Conservation (phyloP, 30 jellyfish, hydroid and myxozoan genomes). For the Cassiopea xamachana region DNA sequence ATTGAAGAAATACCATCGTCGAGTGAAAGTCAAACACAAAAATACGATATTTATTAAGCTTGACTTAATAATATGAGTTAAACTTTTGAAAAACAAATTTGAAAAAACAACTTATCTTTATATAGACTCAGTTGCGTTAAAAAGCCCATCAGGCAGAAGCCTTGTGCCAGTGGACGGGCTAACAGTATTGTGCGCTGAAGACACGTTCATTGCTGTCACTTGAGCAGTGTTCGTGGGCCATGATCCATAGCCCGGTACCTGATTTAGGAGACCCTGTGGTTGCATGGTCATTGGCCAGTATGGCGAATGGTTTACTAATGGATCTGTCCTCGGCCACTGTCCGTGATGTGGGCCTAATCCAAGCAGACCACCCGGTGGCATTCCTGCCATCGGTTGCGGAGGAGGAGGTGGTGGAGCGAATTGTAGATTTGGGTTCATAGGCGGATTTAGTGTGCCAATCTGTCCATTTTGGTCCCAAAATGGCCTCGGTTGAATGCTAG, state of each 20-base stretch:
- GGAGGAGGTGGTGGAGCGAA: conserved; percentile 47
- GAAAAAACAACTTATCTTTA: conserved; percentile 50
- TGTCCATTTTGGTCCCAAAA: conserved; percentile 71
- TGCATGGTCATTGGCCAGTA: conserved; percentile 73
- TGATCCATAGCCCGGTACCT: conserved; percentile 63
- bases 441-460: conserved; percentile 50
- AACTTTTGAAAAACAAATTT: conserved; percentile 50
- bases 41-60: conserved; percentile 5
- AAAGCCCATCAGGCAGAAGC: conserved; percentile 81
- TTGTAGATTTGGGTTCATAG: conserved; percentile 43
- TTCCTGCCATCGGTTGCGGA: conserved; percentile 63
- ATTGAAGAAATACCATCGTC: background rate
- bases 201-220: conserved; percentile 37
- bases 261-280: conserved; percentile 66
- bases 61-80: conserved; percentile 42
- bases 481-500: conserved; percentile 52
- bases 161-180: conserved; percentile 75
- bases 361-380: conserved; percentile 60
- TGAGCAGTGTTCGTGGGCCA: conserved; percentile 64
- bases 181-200: conserved; percentile 60
- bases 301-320: conserved; percentile 47
- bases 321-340: conserved; percentile 76
- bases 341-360: conserved; percentile 66
- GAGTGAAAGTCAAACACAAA: background rate
- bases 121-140: conserved; percentile 77